These are phyloP conservation scores for Andrena bucephala DNA, from an alignment of 2,888 invertebrate genomes.

Conservation along the genomic window DNA sequence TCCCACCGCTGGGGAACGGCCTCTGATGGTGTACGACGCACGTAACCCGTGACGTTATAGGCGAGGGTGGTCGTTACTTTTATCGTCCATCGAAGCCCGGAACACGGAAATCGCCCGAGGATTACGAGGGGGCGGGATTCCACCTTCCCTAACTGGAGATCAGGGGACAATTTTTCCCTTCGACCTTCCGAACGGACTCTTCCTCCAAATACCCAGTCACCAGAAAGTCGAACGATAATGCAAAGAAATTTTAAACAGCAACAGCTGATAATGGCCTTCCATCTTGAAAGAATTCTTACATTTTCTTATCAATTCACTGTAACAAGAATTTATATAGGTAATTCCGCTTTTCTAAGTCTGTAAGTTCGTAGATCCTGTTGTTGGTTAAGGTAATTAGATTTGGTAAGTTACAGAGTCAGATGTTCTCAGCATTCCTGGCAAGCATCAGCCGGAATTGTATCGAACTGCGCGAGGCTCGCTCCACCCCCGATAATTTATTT, in stretches of 20 bases:
- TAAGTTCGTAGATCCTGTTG: too few relatives aligned
- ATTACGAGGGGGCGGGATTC: constrained; percentile 58
- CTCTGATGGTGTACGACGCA: constrained; percentile 35
- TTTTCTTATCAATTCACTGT: too few relatives aligned
- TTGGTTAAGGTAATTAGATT: too few relatives aligned
- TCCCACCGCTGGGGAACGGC: constrained; percentile 28
- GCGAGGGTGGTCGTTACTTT: constrained; percentile 65
- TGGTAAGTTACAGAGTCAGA: too few relatives aligned
- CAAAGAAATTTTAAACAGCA: too few relatives aligned
- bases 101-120: constrained; percentile 62
- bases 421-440: not conserved
- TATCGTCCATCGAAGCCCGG: constrained; percentile 61
- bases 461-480: not conserved
- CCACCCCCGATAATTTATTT: not conserved
- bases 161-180: constrained; percentile 34
- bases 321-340: too few relatives aligned
- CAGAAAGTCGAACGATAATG: not conserved
- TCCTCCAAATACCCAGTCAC: constrained; percentile 8
- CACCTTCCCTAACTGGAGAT: constrained; percentile 25
- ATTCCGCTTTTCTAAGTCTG: too few relatives aligned
- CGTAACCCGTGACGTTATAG: constrained; percentile 63
- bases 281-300: too few relatives aligned
- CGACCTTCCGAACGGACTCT: constrained; percentile 22
- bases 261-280: too few relatives aligned
- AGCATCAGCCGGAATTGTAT: not conserved